Evolutionary conservation across 2,113 vertebrate genomes (phyloP), one percentile per base, ranked within the genome.

Genomic region (Tapirus terrestris): DNA sequence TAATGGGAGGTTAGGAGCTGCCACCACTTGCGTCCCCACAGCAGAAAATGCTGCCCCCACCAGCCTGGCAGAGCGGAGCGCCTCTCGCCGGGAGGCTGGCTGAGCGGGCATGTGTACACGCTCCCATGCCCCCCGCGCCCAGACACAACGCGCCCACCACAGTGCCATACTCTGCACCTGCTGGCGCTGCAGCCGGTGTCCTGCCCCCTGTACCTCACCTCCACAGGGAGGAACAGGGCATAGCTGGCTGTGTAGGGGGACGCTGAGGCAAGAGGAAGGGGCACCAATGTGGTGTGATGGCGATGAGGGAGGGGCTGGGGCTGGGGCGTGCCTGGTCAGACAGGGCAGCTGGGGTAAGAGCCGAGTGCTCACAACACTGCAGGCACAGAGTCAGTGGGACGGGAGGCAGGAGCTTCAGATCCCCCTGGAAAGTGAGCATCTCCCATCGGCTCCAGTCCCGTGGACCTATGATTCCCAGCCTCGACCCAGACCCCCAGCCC

Each of bases 61-160:
- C 79, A 36, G 48, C 91, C 96, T 67, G 73, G 96, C 80, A 76
- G 63, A 81, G 43, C 3, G 2, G 39, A 81, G 36, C 58, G 39
- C 93, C 93, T 96, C 95, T 93, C 83, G 95, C 53, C 3, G 1
- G 95, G 85, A 96, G 95, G 89, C 23, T 70, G 86, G 89, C 89
- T 53, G 96, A 96, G 83, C 3, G 0, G 33, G 77, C 18, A 5
- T 81, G 94, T 68, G 91, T 61, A 70, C 79, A 43, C 63, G 61
- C 79, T 82, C 92, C 85, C 81, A 76, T 14, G 8, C 73, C 93
- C 97, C 89, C 60, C 16, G n/a, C 4, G 67, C 94, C 87, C 86
- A 97, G 97, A 95, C 94, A 96, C 96, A 94, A 95, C 96, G 96
- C 20, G 1, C 93, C 95, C 95, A 96, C 86, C 53, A 1, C 21